Evolutionary conservation across 1,140 invertebrate species (phyloP), one percentile per base, ranked within the genome.

Genomic region (Macrobrachium rosenbergii): DNA sequence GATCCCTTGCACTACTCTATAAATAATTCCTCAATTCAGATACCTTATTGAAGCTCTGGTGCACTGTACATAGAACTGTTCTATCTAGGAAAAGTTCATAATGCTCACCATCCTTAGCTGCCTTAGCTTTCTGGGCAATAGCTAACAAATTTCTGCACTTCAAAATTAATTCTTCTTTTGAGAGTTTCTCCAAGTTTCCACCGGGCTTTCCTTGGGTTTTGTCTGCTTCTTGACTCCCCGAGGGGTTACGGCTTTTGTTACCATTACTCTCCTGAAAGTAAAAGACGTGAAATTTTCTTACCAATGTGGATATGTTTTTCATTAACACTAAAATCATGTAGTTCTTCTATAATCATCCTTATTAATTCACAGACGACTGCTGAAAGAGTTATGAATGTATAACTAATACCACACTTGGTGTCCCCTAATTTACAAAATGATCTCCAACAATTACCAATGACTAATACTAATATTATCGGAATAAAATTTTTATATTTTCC

Each of bases 51-150:
- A 21, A 67, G 8, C 23, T 21, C 8, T 11, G 16, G 7, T 52
- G 52, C 12, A 10, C 52, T 52, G 52, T 52, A 12, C 12, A 67
- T 12, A 12, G 8, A 21, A 67, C 19, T 67, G 23, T 21, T 21
- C 8, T 5, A 67, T 37, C 19, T 67, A 6, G 16, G 19, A n/a
- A 67, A 67, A 67, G 23, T 67, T 19, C n/a, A 21, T 19, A 2
- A 64, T 5, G 37, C 85, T 90, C 52, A 90, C 90, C 90, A 90
- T 90, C 89, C 81, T 90, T 90, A 6, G 90, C 89, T 72, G 83
- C 52, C 77, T 90, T 90, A 10, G 89, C 90, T 72, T 90, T 90
- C 62, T 90, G 90, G 19, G 90, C 90, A 59, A 90, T 64, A n/a
- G 28, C 21, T 52, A 90, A 73, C 45, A 90, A 64, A 43, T 80